Percentiles rank a stretch among this genome's conserved stretches.
These are phyloP conservation scores for Magallana nippona DNA, from an alignment of 2,888 invertebrate species.

Conservation along the genomic window DNA sequence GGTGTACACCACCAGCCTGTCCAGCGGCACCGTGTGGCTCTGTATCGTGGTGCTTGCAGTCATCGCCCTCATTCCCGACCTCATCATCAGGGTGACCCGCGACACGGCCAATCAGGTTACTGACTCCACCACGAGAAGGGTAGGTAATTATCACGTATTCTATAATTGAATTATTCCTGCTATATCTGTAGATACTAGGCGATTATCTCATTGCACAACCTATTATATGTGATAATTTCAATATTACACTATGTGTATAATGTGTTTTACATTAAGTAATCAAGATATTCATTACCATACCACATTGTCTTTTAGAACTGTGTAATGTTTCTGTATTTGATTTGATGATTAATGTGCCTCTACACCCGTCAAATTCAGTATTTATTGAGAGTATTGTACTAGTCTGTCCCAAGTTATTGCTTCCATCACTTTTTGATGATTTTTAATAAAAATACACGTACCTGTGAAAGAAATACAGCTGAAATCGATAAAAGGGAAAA, in stretches of 20 bases:
- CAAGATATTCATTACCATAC: no score
- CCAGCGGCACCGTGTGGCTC: slow-evolving; percentile 70
- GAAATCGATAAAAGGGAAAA: no score
- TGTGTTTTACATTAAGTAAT: no score
- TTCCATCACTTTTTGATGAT: no score
- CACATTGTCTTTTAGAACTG: no score
- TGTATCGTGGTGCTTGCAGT: slow-evolving; percentile 67
- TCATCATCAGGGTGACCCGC: slow-evolving; percentile 65
- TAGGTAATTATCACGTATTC: slow-evolving; percentile 25
- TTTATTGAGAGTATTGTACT: no score
- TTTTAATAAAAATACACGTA: no score
- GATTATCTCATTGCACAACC: not conserved
- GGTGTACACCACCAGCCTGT: slow-evolving; percentile 63
- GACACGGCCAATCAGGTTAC: slow-evolving; percentile 50
- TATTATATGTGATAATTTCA: not conserved
- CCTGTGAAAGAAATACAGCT: no score
- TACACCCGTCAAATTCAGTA: no score
- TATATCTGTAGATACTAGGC: not conserved
- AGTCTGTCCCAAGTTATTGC: no score
- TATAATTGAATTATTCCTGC: not conserved
- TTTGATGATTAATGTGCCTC: no score
- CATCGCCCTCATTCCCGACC: slow-evolving; percentile 75
- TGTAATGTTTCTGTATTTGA: no score
- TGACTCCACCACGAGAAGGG: slow-evolving; percentile 45
- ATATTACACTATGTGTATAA: not conserved